phyloP scores from a whole-genome alignment of 53 echinoderm and acorn worm species.

The Astropecten irregularis region DNA sequence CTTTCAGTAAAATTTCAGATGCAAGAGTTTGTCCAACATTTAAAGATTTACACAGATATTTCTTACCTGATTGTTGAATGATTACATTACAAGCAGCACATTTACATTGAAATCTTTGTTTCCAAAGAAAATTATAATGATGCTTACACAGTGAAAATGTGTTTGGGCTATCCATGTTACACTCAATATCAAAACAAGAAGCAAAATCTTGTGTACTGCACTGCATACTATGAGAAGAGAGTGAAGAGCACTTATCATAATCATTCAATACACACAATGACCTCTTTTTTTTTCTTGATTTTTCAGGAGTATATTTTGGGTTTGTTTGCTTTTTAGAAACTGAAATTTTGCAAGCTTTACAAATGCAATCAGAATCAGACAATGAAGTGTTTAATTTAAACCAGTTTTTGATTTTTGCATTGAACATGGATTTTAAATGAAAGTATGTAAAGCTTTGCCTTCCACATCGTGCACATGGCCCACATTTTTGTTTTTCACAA shows the following conservation, averaged over 20 bases:
- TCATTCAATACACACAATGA: neutral
- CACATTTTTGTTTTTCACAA: conserved; percentile 2
- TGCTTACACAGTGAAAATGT: conserved; percentile 7
- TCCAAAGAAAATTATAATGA: conserved; percentile 19
- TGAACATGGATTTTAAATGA: conserved; percentile 2
- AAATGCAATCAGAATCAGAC: conserved; percentile 11
- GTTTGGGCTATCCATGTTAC: neutral
- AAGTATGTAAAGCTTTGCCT: neutral
- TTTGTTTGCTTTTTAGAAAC: conserved; percentile 1
- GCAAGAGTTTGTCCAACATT: neutral
- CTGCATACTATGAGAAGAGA: conserved; percentile 7
- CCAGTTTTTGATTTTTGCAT: conserved; percentile 6
- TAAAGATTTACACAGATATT: conserved; percentile 15
- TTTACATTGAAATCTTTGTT: neutral
- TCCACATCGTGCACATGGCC: neutral
- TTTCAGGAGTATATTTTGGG: conserved; percentile 22
- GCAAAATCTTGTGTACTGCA: neutral
- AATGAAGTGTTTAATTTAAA: conserved; percentile 2
- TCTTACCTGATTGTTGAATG: neutral
- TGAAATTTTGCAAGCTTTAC: conserved; percentile 29
- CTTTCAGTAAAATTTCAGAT: conserved; percentile 3
- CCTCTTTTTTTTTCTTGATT: neutral
- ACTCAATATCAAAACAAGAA: conserved; percentile 5
- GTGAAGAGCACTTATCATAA: neutral
- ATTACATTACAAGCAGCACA: neutral